A percentile compares a stretch with the other conserved stretches of the same genome.
Conservation (phyloP, 2,113 vertebrate genomes). For the Galbula dea region DNA sequence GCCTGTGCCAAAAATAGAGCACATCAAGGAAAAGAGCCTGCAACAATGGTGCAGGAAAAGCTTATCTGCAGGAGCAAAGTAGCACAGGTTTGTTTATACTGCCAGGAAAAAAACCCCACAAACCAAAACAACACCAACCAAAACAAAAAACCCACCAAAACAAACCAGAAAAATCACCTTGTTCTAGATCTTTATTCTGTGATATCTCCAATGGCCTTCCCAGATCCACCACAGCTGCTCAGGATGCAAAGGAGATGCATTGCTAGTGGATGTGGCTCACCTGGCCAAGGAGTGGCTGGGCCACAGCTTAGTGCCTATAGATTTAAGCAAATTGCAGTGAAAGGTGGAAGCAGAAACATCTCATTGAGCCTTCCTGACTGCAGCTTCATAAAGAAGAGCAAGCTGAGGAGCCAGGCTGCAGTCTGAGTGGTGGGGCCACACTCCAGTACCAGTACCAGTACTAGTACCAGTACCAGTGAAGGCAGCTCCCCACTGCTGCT, state of each 20-base stretch:
- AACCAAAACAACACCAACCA: too few species aligned
- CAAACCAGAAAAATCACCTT: neutral
- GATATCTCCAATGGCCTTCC: neutral
- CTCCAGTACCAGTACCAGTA: too few species aligned
- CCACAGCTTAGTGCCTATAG: accelerated
- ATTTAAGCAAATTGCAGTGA: neutral
- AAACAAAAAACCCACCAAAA: neutral
- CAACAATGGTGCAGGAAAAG: slow-evolving; percentile 18
- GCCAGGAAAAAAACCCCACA: neutral
- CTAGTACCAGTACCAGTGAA: accelerated
- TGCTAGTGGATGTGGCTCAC: neutral
- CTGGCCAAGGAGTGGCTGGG: neutral
- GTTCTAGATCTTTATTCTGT: neutral
- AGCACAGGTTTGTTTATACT: neutral
- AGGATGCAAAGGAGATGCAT: neutral
- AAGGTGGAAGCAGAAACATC: neutral
- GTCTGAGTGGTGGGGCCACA: accelerated
- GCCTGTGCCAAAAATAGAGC: slow-evolving; percentile 23
- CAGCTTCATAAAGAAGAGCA: neutral
- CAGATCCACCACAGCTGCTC: neutral
- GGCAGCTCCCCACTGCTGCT: neutral
- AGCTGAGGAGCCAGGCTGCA: neutral
- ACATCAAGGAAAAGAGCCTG: neutral
- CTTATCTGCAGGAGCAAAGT: neutral
- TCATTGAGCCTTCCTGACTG: accelerated